Evolutionary conservation across 2,797 vertebrate species (phyloP).

Genomic region (Peromyscus eremicus): DNA sequence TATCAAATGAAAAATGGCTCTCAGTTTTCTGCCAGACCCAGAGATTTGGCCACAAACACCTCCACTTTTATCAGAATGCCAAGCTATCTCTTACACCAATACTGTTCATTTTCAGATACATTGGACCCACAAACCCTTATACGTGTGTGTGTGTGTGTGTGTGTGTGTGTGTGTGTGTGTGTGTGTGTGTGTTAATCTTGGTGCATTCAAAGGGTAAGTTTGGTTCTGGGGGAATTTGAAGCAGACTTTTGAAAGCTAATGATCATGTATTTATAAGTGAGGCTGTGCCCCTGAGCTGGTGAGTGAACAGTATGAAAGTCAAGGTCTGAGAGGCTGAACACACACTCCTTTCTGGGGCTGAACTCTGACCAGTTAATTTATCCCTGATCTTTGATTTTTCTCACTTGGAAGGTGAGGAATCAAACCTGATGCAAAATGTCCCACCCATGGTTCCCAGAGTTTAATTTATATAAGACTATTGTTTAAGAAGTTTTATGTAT

Average conservation of each 20-base stretch:
- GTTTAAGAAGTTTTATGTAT: constrained; percentile 50
- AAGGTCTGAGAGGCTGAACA: constrained; percentile 51
- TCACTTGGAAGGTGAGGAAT: constrained; percentile 58
- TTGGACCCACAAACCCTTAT: not conserved
- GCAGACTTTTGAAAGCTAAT: constrained; percentile 65
- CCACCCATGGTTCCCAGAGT: constrained; percentile 28
- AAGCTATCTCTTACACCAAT: constrained; percentile 69
- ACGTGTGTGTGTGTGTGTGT: constrained; percentile 11
- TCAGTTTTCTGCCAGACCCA: constrained; percentile 55
- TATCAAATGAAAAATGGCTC: constrained; percentile 73
- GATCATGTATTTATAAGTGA: constrained; percentile 49
- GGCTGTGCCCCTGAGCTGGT: not conserved
- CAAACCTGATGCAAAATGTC: constrained; percentile 37
- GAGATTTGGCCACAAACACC: constrained; percentile 63
- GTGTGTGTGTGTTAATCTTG: constrained; percentile 49
- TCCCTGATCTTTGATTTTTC: constrained; percentile 51
- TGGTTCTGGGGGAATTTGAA: constrained; percentile 72
- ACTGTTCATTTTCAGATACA: constrained; percentile 62
- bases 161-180: constrained; percentile 35
- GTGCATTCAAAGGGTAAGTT: constrained; percentile 43
- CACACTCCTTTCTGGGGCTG: not conserved
- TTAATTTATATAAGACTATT: constrained; percentile 28
- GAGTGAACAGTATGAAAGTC: constrained; percentile 42
- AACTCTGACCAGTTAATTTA: constrained; percentile 64
- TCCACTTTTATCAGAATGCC: constrained; percentile 71